Percentiles rank a stretch among this genome's conserved stretches.
Evolutionary conservation across 2,888 invertebrate species (phyloP).

Genomic region (Oligia latruncula): DNA sequence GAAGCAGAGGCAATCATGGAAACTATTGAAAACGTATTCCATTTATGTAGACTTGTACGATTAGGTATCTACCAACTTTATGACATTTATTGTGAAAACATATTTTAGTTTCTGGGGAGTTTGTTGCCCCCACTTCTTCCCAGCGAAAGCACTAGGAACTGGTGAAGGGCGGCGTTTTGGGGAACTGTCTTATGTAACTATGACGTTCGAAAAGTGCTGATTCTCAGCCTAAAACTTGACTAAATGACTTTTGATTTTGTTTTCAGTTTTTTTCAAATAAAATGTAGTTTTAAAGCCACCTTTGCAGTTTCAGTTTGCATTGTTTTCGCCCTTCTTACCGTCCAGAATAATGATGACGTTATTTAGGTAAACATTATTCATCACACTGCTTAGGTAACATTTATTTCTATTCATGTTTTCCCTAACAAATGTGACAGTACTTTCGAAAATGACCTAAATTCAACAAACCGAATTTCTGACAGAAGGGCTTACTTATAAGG

Average conservation of each 20-base stretch:
- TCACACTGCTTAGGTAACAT: background rate
- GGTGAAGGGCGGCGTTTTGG: background rate
- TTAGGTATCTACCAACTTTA: background rate
- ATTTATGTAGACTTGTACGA: background rate
- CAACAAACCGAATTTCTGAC: background rate
- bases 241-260: too few relatives aligned
- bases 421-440: background rate
- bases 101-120: background rate
- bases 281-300: background rate
- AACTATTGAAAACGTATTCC: slow-evolving; percentile 3
- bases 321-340: background rate
- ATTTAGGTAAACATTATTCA: background rate
- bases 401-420: background rate
- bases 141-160: background rate
- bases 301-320: background rate
- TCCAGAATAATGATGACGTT: background rate
- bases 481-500: slow-evolving; percentile 1
- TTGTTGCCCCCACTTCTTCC: background rate
- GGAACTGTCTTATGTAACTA: background rate
- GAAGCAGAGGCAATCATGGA: background rate
- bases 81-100: background rate
- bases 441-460: slow-evolving; percentile 5
- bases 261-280: background rate
- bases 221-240: background rate
- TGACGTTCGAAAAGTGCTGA: background rate